Base-by-base conservation (phyloP, 2,797 vertebrate genomes). In the Anabas testudineus region DNA sequence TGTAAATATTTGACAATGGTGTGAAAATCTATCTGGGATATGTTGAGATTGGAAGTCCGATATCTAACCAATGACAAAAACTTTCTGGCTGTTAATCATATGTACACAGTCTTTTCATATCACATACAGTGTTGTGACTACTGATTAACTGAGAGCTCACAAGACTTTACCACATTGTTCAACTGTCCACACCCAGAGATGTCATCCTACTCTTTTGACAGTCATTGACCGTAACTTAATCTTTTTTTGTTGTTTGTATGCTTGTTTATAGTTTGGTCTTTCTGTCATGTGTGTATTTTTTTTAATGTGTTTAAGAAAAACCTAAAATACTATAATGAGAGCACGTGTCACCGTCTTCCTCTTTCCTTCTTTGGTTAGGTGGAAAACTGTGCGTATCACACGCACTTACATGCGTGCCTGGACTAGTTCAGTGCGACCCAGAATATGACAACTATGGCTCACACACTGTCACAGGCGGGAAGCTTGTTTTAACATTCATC, bases 401-500 rank as follows among this genome's bases (percentile, higher is more conserved):
- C 46, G 14, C 71, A 83, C 36, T 7, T 56, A 18, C 18, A 0
- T 68, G 67, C 91, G 8, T 87, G 91, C 69, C 86, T 70, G 76
- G 53, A 88, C 91, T 54, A 37, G 90, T 54, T 86, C 64, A 10
- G 48, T 43, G 70, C 60, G 81, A 88, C 79, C 86, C 63, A 81
- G 51, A 88, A 83, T 87, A 90, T 83, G 81, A 90, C 83, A 82
- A 86, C 83, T 70, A 79, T 62, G 19, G 59, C 68, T 85, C 77
- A 41, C 68, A 49, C 64, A 67, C 45, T 73, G 83, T 82, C 77
- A 80, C 2, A 10, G 42, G 52, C 45, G 19, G 28, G 73, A 46
- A 59, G 61, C 51, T 57, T 37, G 54, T 81, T 81, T 80, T 48
- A 65, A 83, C 77, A 57, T 66, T 81, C 71, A 74, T 73, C 43